Base-by-base conservation (phyloP, 1,140 invertebrate genomes). In the Calliopsis andreniformis region DNA sequence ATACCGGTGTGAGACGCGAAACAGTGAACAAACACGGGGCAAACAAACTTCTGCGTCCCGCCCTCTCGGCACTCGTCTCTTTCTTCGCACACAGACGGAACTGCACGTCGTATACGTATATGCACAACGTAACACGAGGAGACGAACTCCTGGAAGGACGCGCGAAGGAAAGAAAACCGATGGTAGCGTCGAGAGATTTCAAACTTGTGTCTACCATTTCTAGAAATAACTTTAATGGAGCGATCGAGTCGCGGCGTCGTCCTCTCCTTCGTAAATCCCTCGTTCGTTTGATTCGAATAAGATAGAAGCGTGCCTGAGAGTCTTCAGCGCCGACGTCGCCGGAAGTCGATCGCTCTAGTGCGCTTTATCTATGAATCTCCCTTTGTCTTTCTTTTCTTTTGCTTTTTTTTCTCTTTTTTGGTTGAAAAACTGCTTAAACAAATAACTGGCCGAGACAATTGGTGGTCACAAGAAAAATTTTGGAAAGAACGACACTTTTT, bases 171-270 rank as follows among this genome's bases (percentile, higher is more conserved):
- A 67, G 39, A 77, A 18, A 58, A 58, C 42, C 63, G 28, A 30
- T 10, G 32, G 56, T 39, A 67, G 53, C 63, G 72, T 39, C 68
- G 75, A 77, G 75, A 77, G 85, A 87, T 90, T 87, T 92, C 90
- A 89, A 93, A 93, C 93, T 94, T 93, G 93, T 93, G 93, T 94
- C 91, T 90, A 92, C 92, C 93, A 93, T 81, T 32, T 80, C 82
- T 85, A 84, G 66, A 84, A 71, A 78, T 84, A 82, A 76, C 80
- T 72, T 69, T 72, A 70, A 16, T 67, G 67, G 78, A 51, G 42
- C 79, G 78, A 73, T 64, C 78, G 81, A 83, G 53, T 72, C 68
- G 64, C n/a, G 73, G 61, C 45, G 51, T 78, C 66, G 16, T 63
- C 28, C 28, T 71, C 53, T 47, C 53, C 39, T 53, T 35, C n/a